Percentiles rank a stretch among this genome's conserved stretches.
Evolutionary conservation across 1,140 invertebrate species (phyloP).

Genomic region (Venustaconcha ellipsiformis): DNA sequence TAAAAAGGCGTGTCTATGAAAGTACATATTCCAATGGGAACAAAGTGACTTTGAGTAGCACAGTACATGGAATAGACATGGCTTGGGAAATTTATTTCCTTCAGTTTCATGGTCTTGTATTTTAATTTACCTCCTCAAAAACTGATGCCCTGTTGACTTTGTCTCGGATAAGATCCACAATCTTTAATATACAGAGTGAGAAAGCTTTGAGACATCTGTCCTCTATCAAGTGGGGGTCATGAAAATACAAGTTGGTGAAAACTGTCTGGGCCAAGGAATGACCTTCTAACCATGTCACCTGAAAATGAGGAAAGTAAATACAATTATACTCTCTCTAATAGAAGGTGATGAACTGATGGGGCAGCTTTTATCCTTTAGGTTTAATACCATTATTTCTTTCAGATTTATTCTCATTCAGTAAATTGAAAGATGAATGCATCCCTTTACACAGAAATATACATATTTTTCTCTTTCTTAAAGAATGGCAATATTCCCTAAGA

Average conservation of each 20-base stretch:
- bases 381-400: neutral
- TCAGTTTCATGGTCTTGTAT: too few species aligned
- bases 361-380: neutral
- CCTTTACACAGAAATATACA: too few species aligned
- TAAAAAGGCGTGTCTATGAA: too few species aligned
- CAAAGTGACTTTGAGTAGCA: too few species aligned
- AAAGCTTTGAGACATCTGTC: conserved; percentile 89
- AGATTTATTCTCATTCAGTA: too few species aligned
- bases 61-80: too few species aligned
- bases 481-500: too few species aligned
- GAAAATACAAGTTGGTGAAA: conserved; percentile 96
- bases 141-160: conserved; percentile 80
- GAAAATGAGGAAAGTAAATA: conserved; percentile 11
- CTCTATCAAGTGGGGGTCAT: conserved; percentile 87
- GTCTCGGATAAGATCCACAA: conserved; percentile 91
- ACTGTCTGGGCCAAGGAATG: conserved; percentile 94
- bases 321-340: neutral
- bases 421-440: too few species aligned
- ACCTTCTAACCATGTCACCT: conserved; percentile 72
- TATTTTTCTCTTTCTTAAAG: too few species aligned
- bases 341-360: neutral
- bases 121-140: conserved; percentile 70
- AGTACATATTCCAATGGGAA: too few species aligned
- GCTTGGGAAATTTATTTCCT: too few species aligned
- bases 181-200: conserved; percentile 88